Evolutionary conservation across 1,140 invertebrate genomes (phyloP), one percentile per base, ranked within the genome.

Genomic region (Drosophila ercepeae): DNA sequence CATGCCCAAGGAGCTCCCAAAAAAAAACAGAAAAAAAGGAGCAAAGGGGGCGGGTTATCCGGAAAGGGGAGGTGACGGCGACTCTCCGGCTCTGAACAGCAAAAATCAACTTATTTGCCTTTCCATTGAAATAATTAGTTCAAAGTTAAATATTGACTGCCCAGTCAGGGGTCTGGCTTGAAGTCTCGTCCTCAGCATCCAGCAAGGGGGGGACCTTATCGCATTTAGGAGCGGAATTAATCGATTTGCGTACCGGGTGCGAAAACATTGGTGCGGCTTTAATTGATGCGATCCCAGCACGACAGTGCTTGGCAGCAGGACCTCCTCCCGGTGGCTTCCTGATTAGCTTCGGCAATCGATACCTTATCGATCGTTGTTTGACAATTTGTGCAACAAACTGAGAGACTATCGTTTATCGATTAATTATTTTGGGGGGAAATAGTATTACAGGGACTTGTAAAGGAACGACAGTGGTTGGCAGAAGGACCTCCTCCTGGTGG

Each of bases 111-210:
- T 88, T 88, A 88, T 88, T 88, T 88, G 82, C 82, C 86, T 89
- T 90, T 90, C 89, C 83, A 83, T 89, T 90, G 89, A 90, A 90
- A 90, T 90, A 90, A 90, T 90, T 90, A 90, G 89, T 90, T 89
- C 82, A 90, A 78, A 84, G 88, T 88, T 90, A 90, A 90, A 89
- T 90, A 88, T 89, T 83, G 84, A 75, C 75, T 83, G 65, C 48
- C 51, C 36, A 25, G 19, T 21, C 41, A 34, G 68, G 42, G 55
- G 41, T 34, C 44, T 8, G n/a, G n/a, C 29, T 29, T 11, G 2
- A 27, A 48, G 21, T 21, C 21, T 2, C 21, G 21, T 4, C 21
- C 21, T 21, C 21, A 4, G 21, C 2, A 25, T 4, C 4, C 21
- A 4, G 21, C 2, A 25, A 58, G 46, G n/a, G 21, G 11, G 49